A percentile compares a stretch with the other conserved stretches of the same genome.
These are phyloP conservation scores for Tetragonula carbonaria DNA, from an alignment of 2,888 invertebrate genomes.

Conservation along the genomic window DNA sequence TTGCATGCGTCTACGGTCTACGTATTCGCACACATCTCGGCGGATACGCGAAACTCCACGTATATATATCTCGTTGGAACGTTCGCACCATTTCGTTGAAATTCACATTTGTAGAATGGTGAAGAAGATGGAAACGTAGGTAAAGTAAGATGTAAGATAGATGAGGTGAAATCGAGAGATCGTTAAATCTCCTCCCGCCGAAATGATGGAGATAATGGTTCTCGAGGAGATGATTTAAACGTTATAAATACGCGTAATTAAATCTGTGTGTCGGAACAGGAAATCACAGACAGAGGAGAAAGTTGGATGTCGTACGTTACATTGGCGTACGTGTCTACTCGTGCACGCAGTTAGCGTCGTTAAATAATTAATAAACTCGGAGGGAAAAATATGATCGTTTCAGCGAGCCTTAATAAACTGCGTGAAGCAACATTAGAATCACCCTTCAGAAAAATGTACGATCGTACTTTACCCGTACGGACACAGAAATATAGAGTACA, in stretches of 20 bases:
- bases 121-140: too few relatives aligned
- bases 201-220: not conserved
- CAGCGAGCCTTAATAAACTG: not conserved
- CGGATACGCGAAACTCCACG: not conserved
- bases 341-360: not conserved
- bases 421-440: not conserved
- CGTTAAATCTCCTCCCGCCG: not conserved
- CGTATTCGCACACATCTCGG: slow-evolving; percentile 9
- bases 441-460: not conserved
- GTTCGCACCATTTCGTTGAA: not conserved
- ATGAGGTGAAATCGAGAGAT: not conserved
- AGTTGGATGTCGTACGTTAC: not conserved
- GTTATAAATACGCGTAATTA: not conserved
- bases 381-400: too few relatives aligned
- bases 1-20: slow-evolving; percentile 36
- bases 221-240: not conserved
- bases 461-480: not conserved
- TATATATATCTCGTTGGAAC: not conserved
- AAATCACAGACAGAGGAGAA: not conserved
- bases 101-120: not conserved
- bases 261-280: not conserved
- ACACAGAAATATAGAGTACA: not conserved
- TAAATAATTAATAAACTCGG: not conserved
- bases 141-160: not conserved
- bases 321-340: too few relatives aligned